phyloP scores from a whole-genome alignment of 2,113 vertebrate species.

The Pteronura brasiliensis region DNA sequence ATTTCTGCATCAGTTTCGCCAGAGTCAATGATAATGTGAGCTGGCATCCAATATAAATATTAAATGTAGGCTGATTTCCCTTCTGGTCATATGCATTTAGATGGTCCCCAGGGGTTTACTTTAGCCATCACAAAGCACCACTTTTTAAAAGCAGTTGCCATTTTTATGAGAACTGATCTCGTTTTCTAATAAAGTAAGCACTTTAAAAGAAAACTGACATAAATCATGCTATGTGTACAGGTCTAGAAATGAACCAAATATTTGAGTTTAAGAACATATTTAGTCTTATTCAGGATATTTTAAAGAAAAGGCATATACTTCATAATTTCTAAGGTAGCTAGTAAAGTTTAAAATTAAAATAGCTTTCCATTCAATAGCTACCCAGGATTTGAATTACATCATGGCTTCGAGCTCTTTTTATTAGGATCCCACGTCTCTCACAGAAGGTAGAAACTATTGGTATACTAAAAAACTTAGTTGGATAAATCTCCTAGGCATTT shows the following conservation, averaged over 20 bases:
- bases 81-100: constrained; percentile 64
- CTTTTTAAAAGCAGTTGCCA: constrained; percentile 47
- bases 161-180: constrained; percentile 49
- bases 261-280: constrained; percentile 35
- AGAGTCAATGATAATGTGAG: constrained; percentile 57
- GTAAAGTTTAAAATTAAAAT: constrained; percentile 59
- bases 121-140: constrained; percentile 42
- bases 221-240: constrained; percentile 20
- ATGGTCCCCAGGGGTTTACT: neutral
- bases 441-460: neutral
- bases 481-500: neutral
- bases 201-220: neutral
- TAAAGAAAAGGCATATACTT: neutral
- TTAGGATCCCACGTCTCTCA: neutral
- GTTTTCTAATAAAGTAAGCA: constrained; percentile 31
- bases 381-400: neutral
- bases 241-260: neutral
- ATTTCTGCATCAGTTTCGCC: constrained; percentile 69
- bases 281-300: neutral
- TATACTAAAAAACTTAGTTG: neutral
- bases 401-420: constrained; percentile 27
- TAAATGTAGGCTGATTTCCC: constrained; percentile 66
- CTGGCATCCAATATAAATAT: constrained; percentile 72
- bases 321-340: neutral
- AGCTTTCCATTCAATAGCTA: constrained; percentile 36